Conservation (phyloP, 2,888 invertebrate genomes). For the Taenaris catops region DNA sequence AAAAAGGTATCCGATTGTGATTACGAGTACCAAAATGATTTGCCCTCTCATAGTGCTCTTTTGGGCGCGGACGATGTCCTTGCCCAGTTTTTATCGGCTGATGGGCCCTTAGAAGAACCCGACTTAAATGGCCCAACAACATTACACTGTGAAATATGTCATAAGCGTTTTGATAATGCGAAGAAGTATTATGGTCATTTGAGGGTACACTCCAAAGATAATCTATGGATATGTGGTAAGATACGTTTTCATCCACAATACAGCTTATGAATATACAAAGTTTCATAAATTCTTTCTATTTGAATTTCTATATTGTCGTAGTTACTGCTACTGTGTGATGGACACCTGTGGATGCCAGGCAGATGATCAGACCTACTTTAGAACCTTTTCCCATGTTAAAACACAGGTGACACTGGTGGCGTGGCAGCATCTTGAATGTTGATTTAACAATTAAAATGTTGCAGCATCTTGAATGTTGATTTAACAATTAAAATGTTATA, state of each 20-base stretch:
- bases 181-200: constrained; percentile 71
- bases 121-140: constrained; percentile 66
- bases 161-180: constrained; percentile 65
- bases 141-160: constrained; percentile 66
- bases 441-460: too few species aligned
- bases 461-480: too few species aligned
- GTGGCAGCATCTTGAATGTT: too few species aligned
- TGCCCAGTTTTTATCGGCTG: constrained; percentile 60
- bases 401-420: too few species aligned
- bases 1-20: constrained; percentile 40
- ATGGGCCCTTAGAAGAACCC: constrained; percentile 63
- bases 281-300: too few species aligned
- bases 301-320: too few species aligned
- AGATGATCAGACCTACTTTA: too few species aligned
- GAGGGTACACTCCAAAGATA: constrained; percentile 65
- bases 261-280: too few species aligned
- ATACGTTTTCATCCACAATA: background rate
- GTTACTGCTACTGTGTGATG: too few species aligned
- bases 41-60: constrained; percentile 43
- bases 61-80: constrained; percentile 56
- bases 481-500: too few species aligned
- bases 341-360: too few species aligned
- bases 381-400: too few species aligned
- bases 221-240: constrained; percentile 67
- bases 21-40: constrained; percentile 42